These are phyloP conservation scores for Falcaria lacertinaria DNA, from an alignment of 2,888 invertebrate genomes.

Conservation along the genomic window DNA sequence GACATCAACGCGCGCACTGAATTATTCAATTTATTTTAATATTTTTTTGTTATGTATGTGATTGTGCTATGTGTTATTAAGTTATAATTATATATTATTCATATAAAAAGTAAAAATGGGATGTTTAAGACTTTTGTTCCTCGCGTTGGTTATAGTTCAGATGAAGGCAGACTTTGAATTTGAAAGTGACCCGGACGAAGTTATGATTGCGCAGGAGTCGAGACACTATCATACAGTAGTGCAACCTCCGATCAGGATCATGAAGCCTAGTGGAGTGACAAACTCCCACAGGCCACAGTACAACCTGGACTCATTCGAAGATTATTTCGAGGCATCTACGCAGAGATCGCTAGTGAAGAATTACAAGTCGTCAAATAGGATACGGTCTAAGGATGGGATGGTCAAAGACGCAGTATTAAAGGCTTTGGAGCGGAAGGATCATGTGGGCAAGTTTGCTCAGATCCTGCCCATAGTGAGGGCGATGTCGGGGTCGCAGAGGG, in stretches of 20 bases:
- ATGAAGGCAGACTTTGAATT: constrained; percentile 59
- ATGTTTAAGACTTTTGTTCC: constrained; percentile 28
- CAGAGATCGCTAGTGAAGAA: constrained; percentile 41
- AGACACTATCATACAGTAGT: constrained; percentile 59
- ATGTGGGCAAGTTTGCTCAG: constrained; percentile 81
- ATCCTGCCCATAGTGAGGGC: constrained; percentile 82
- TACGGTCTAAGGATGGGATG: constrained; percentile 63
- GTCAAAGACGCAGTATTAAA: constrained; percentile 76
- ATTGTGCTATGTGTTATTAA: constrained; percentile 15
- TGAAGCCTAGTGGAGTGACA: constrained; percentile 57
- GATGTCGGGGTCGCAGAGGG: constrained; percentile 81
- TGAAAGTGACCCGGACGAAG: constrained; percentile 51
- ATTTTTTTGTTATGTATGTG: constrained; percentile 19
- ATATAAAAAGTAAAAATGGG: constrained; percentile 38
- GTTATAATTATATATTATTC: background rate
- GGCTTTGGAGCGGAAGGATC: constrained; percentile 79
- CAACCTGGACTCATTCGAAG: constrained; percentile 62
- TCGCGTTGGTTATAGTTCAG: constrained; percentile 30
- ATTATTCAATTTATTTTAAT: constrained; percentile 16
- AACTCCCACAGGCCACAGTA: constrained; percentile 73
- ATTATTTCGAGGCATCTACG: constrained; percentile 39
- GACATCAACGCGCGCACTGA: constrained; percentile 33
- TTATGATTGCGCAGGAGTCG: constrained; percentile 72
- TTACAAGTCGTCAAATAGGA: constrained; percentile 47
- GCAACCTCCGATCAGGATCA: constrained; percentile 52